Base-by-base conservation (phyloP, 2,113 vertebrate species). In the Poeciliopsis turrubarensis region DNA sequence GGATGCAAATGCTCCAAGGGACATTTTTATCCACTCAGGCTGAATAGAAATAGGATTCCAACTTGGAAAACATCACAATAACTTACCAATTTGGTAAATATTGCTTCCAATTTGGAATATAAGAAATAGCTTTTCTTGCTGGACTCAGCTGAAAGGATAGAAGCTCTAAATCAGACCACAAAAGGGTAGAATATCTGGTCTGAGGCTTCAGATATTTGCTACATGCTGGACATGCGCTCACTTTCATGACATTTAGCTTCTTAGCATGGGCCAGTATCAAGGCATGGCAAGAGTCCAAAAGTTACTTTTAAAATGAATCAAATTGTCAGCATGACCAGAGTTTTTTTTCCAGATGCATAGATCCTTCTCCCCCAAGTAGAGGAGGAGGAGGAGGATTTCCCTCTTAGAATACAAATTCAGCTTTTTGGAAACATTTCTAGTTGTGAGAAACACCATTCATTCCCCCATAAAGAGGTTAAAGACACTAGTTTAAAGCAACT, bases 1-100 rank as follows among this genome's bases (percentile, higher is more conserved):
- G 78, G 76, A 89, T 17, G 62, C 39, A 80, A 86, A 83, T 76
- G 25, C 57, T 79, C 68, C 19, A 22, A 73, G 51, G 77, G 73
- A 73, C 11, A 29, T 72, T 80, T 37, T 14, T 62, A 69, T 60
- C 37, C 60, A 68, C 61, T 47, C 63, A 77, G 32, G 92, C 84
- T 86, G 78, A 87, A 91, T 79, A 86, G 86, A 94, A 95, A 86
- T 32, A 87, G 37, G 70, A 91, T 94, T 96, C 95, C 95, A 95
- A 95, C 95, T 95, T 94, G 96, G 96, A 96, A 96, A 96, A 95
- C 94, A 94, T 92, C 86, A 90, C 86, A 57, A 44, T 91, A 92
- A 95, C 94, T 97, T 98, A 98, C 97, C 98, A 97, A 98, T 98
- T 97, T 98, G 97, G 98, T 98, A 98, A 98, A 97, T 86, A 93